These are phyloP conservation scores for Ptychadena robeensis DNA, from an alignment of 2,797 vertebrate genomes.

Conservation along the genomic window DNA sequence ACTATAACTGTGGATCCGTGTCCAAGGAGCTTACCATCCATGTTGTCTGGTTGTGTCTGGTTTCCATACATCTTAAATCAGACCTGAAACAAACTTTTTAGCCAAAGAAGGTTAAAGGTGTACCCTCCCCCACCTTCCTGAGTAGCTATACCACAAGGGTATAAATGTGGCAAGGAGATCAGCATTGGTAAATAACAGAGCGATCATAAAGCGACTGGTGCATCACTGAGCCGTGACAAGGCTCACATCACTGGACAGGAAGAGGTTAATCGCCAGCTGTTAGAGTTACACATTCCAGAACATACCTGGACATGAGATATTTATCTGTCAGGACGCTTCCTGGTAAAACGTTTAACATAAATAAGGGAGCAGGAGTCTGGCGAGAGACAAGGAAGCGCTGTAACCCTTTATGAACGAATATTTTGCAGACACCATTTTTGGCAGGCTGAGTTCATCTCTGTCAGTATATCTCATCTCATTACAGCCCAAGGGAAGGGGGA, in stretches of 20 bases:
- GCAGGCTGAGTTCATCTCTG: conserved; percentile 1
- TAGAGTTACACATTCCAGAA: conserved; percentile 30
- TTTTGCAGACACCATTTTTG: conserved; percentile 13
- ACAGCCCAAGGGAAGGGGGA: background rate
- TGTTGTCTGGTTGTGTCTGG: no score
- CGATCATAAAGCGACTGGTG: no score
- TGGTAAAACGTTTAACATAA: conserved; percentile 47
- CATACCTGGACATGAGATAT: conserved; percentile 40
- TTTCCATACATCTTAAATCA: no score
- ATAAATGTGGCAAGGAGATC: no score
- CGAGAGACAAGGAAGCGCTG: conserved; percentile 23
- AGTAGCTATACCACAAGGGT: no score
- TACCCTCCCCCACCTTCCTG: no score
- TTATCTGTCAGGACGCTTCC: conserved; percentile 46
- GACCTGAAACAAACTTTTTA: no score
- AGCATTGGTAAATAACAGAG: no score
- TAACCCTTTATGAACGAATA: conserved; percentile 18
- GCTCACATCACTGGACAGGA: background rate
- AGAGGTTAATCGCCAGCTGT: conserved; percentile 23
- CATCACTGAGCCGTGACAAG: no score
- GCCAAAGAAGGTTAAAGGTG: no score
- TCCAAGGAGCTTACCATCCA: no score
- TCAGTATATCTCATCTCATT: background rate
- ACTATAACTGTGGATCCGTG: no score
- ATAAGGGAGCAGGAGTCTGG: conserved; percentile 33